Percentiles rank a stretch among this genome's conserved stretches.
phyloP scores from a whole-genome alignment of 1,140 invertebrate species.

The Octopus bimaculoides region DNA sequence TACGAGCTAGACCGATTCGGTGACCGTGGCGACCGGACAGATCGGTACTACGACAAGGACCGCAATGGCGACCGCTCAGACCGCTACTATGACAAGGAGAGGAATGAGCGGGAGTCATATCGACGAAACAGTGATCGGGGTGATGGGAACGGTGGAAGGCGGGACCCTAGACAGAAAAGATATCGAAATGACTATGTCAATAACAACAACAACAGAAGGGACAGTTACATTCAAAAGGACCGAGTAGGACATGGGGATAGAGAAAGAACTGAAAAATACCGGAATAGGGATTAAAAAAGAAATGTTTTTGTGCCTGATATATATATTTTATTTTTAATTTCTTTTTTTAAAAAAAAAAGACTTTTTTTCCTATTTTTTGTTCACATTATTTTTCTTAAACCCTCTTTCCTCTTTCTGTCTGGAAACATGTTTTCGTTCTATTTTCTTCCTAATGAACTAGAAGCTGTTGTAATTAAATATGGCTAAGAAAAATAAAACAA shows the following conservation, averaged over 20 bases:
- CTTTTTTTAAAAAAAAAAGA: too few relatives aligned
- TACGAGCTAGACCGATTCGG: constrained; percentile 1
- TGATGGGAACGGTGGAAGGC: background rate
- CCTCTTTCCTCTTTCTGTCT: too few relatives aligned
- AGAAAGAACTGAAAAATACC: constrained; percentile 24
- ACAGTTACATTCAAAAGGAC: constrained; percentile 37
- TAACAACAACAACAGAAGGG: constrained; percentile 14
- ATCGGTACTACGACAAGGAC: background rate
- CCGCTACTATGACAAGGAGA: constrained; percentile 8
- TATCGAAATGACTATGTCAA: constrained; percentile 38
- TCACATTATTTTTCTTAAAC: too few relatives aligned
- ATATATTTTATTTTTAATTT: too few relatives aligned
- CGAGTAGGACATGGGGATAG: constrained; percentile 25
- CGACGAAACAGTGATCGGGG: background rate
- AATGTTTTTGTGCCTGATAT: too few relatives aligned
- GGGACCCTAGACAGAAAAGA: constrained; percentile 11
- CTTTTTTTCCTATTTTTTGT: too few relatives aligned
- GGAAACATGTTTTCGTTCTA: too few relatives aligned
- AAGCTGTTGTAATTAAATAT: too few relatives aligned
- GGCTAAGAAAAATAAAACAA: too few relatives aligned
- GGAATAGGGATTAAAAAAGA: constrained; percentile 27
- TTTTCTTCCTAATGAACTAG: too few relatives aligned
- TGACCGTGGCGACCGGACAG: background rate
- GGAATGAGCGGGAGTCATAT: constrained; percentile 10
- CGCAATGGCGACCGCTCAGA: background rate